phyloP scores from a whole-genome alignment of 2,888 invertebrate genomes.

The Epirrhoe alternata region DNA sequence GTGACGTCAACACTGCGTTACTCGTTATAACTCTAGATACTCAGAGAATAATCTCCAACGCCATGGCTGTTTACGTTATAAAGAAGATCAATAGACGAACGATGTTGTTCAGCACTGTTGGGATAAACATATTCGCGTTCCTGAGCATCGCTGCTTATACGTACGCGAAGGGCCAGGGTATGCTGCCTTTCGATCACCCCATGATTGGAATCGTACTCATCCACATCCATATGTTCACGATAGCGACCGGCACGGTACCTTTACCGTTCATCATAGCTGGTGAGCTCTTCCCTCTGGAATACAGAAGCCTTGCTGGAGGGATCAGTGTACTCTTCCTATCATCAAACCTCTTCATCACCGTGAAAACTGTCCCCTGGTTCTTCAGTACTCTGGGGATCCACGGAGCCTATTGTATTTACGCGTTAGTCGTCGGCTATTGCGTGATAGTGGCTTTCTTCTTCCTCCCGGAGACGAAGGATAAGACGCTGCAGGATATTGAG shows the following conservation, averaged over 20 bases:
- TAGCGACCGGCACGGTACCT: slow-evolving; percentile 85
- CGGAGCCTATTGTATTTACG: slow-evolving; percentile 65
- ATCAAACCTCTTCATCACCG: slow-evolving; percentile 60
- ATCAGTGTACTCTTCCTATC: slow-evolving; percentile 66
- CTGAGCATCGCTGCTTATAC: slow-evolving; percentile 63
- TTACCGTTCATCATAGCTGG: slow-evolving; percentile 89
- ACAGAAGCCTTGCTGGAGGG: slow-evolving; percentile 83
- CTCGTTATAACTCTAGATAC: slow-evolving; percentile 65
- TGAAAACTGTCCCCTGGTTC: slow-evolving; percentile 64
- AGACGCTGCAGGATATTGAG: slow-evolving; percentile 70
- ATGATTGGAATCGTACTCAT: slow-evolving; percentile 58
- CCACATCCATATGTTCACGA: slow-evolving; percentile 77
- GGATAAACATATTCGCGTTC: slow-evolving; percentile 62
- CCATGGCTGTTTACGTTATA: slow-evolving; percentile 65
- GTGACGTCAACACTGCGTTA: slow-evolving; percentile 56
- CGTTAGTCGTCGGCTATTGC: slow-evolving; percentile 59
- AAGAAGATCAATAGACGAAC: slow-evolving; percentile 68
- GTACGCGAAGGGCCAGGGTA: slow-evolving; percentile 50
- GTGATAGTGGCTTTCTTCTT: slow-evolving; percentile 59
- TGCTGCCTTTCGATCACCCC: slow-evolving; percentile 56
- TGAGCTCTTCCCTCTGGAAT: slow-evolving; percentile 86
- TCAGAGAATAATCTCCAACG: slow-evolving; percentile 68
- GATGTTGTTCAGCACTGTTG: slow-evolving; percentile 63
- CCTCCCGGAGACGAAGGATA: slow-evolving; percentile 69
- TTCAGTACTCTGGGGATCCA: slow-evolving; percentile 58